Evolutionary conservation across 1,140 invertebrate species (phyloP), one percentile per base, ranked within the genome.

Genomic region (Pogonognathellus flavescens): DNA sequence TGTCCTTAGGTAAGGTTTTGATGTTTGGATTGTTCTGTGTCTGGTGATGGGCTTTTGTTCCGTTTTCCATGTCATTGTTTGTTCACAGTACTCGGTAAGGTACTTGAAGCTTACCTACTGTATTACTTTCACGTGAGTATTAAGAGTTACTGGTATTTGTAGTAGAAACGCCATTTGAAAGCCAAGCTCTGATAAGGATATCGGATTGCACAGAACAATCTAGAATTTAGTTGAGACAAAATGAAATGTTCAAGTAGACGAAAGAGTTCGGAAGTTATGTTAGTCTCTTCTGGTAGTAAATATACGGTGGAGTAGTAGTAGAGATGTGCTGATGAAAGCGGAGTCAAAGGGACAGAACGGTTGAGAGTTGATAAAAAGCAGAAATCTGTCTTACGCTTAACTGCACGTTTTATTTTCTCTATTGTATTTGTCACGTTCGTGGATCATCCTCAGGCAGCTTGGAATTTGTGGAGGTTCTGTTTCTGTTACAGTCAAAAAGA

Each of bases 361-460:
- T 16, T 16, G 41, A 1, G 70, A n/a, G 16, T 50, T 76, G 70
- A 76, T 76, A 76, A 76, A 76, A 76, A 76, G 41, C 25, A 76
- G 70, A 25, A 76, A 76, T 76, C 70, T 76, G 70, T 76, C 70
- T 76, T 76, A 49, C 49, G 70, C 70, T 76, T 76, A 31, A 76
- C 70, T 55, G 55, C 80, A 81, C 80, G 80, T 81, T 81, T 81
- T 52, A 81, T 55, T 81, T 81, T 81, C 80, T 81, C 80, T 52
- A 53, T 55, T 81, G 50, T 81, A 55, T 59, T 50, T 59, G 80
- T 81, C 80, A 81, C 80, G 80, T 81, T 81, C 80, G 55, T 31
- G 55, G 55, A 81, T 81, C 80, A 81, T 81, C 80, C 80, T 81
- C 8, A n/a, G 80, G 80, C 80, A 52, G 55, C 53, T 81, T 81